phyloP scores from a whole-genome alignment of 2,888 invertebrate genomes.

The Ommatoiulus sabulosus region DNA sequence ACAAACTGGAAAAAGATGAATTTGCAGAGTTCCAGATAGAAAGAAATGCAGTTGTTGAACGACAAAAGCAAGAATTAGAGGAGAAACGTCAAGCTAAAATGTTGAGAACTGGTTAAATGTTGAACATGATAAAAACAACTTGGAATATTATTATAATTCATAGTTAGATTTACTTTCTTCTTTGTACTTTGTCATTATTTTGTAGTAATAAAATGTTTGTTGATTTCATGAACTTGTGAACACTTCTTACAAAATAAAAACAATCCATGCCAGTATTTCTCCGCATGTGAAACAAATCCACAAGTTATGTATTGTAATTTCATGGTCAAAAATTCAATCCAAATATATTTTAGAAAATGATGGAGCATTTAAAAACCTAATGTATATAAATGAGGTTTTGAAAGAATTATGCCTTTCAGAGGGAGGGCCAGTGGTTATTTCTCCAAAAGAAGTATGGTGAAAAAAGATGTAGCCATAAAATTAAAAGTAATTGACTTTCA shows the following conservation, averaged over 20 bases:
- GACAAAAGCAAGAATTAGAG: conserved; percentile 81
- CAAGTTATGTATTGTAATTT: too few relatives aligned
- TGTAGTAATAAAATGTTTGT: neutral
- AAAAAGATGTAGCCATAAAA: too few relatives aligned
- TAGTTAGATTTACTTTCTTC: neutral
- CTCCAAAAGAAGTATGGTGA: too few relatives aligned
- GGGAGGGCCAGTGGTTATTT: too few relatives aligned
- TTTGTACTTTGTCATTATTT: neutral
- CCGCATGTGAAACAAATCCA: too few relatives aligned
- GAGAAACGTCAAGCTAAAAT: conserved; percentile 91
- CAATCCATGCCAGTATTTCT: neutral
- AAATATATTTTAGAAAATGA: neutral
- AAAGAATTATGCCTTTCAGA: too few relatives aligned
- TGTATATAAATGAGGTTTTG: neutral
- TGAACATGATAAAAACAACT: neutral
- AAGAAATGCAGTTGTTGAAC: conserved; percentile 76
- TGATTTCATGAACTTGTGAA: neutral
- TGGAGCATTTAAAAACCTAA: neutral
- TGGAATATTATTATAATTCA: neutral
- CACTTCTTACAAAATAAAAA: neutral
- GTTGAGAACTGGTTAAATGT: conserved; percentile 74
- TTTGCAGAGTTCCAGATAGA: conserved; percentile 85
- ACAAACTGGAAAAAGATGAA: conserved; percentile 80
- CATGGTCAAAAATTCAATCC: neutral
- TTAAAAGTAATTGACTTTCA: too few relatives aligned